Conservation (phyloP, 2,888 invertebrate species). For the Apotomis turbidana region DNA sequence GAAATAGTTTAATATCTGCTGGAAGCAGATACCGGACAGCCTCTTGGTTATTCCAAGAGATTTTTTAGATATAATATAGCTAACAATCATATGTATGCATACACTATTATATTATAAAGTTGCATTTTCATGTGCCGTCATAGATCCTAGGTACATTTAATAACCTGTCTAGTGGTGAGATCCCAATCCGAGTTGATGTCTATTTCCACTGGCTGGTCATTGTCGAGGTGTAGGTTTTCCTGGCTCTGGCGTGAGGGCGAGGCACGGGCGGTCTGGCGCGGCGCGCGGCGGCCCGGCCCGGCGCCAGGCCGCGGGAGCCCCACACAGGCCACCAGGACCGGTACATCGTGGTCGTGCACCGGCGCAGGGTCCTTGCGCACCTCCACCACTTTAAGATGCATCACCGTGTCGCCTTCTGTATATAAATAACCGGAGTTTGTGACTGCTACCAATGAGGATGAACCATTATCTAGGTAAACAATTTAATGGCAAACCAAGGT, state of each 20-base stretch:
- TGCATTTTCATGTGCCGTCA: too few relatives aligned
- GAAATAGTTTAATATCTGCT: too few relatives aligned
- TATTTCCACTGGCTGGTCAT: conserved; percentile 80
- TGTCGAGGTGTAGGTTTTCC: conserved; percentile 73
- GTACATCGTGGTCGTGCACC: conserved; percentile 95
- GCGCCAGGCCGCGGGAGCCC: conserved; percentile 65
- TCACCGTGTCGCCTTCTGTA: conserved; percentile 92
- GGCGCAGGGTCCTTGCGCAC: conserved; percentile 91
- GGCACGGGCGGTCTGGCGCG: conserved; percentile 64
- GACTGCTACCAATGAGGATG: too few relatives aligned
- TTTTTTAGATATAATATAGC: too few relatives aligned
- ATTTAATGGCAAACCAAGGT: too few relatives aligned
- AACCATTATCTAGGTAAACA: too few relatives aligned
- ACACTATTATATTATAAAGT: too few relatives aligned
- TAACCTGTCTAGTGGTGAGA: conserved; percentile 95
- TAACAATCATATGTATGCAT: too few relatives aligned
- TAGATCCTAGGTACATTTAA: background rate
- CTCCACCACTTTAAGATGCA: conserved; percentile 94
- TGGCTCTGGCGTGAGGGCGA: conserved; percentile 32
- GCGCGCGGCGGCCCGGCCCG: conserved; percentile 62
- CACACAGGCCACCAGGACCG: conserved; percentile 87
- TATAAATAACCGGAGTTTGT: conserved; percentile 5
- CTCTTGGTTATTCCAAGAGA: too few relatives aligned
- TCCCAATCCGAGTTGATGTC: conserved; percentile 91
- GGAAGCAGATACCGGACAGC: too few relatives aligned